These are phyloP conservation scores for Temnothorax unifasciatus DNA, from an alignment of 2,888 invertebrate species.

Conservation along the genomic window DNA sequence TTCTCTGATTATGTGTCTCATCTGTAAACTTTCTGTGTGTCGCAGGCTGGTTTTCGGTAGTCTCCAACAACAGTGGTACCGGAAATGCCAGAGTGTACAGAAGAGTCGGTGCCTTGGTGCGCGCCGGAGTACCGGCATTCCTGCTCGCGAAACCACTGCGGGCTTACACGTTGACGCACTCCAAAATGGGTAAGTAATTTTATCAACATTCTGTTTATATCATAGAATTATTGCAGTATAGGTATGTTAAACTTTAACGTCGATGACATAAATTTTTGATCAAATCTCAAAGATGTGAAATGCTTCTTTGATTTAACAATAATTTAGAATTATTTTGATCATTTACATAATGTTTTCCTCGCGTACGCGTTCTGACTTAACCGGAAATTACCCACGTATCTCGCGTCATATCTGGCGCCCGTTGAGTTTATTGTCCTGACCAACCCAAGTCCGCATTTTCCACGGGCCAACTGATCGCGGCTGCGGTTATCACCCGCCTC, in stretches of 20 bases:
- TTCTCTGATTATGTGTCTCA: background rate
- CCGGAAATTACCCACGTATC: conserved; percentile 36
- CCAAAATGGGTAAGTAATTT: conserved; percentile 83
- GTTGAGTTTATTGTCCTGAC: conserved; percentile 31
- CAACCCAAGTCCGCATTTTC: conserved; percentile 49
- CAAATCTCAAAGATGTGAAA: background rate
- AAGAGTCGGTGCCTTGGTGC: conserved; percentile 83
- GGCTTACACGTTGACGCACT: conserved; percentile 84
- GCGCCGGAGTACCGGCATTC: conserved; percentile 84
- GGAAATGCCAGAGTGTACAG: conserved; percentile 84
- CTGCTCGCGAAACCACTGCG: conserved; percentile 83
- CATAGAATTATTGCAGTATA: background rate
- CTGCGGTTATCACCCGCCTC: conserved; percentile 37
- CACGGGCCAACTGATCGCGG: conserved; percentile 41
- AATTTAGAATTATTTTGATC: background rate
- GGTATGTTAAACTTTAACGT: background rate
- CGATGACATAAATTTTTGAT: background rate
- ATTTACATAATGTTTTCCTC: conserved; percentile 22
- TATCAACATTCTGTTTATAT: background rate
- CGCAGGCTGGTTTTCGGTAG: conserved; percentile 84
- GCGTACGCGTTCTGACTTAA: background rate
- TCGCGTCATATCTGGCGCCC: conserved; percentile 37
- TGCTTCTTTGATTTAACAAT: background rate
- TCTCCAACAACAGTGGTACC: conserved; percentile 82
- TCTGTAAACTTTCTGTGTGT: conserved; percentile 55